A percentile compares a stretch with the other conserved stretches of the same genome.
These are phyloP conservation scores for Aethina tumida DNA, from an alignment of 1,140 invertebrate genomes.

Conservation along the genomic window DNA sequence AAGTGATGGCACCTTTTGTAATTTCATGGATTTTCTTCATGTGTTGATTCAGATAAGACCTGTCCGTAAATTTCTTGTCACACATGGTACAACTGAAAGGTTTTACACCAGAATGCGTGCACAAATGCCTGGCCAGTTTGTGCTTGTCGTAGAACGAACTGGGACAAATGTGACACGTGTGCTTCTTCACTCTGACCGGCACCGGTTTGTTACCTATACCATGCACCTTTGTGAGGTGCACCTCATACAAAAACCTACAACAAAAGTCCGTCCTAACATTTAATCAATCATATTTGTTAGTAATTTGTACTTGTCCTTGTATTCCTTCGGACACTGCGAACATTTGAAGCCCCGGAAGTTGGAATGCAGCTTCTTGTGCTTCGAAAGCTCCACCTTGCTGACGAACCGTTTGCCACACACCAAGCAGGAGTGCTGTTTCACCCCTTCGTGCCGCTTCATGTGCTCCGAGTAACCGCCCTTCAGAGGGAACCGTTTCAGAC, in stretches of 20 bases:
- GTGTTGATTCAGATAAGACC: slow-evolving; percentile 24
- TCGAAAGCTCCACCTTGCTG: slow-evolving; percentile 21
- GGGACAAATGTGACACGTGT: slow-evolving; percentile 24
- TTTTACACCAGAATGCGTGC: slow-evolving; percentile 59
- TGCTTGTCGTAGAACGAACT: slow-evolving; percentile 45
- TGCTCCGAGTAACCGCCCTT: slow-evolving; percentile 41
- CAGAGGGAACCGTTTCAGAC: slow-evolving; percentile 22
- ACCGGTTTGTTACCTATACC: slow-evolving; percentile 21
- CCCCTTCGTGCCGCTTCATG: slow-evolving; percentile 59
- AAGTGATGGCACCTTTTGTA: too few relatives aligned
- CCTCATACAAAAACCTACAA: too few relatives aligned
- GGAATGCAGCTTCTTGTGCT: slow-evolving; percentile 25
- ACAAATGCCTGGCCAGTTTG: slow-evolving; percentile 52
- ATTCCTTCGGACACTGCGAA: slow-evolving; percentile 26
- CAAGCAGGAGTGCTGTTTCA: slow-evolving; percentile 61
- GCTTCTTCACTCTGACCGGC: slow-evolving; percentile 19
- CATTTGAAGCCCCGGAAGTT: slow-evolving; percentile 24
- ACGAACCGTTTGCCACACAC: slow-evolving; percentile 63
- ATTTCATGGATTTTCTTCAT: slow-evolving; percentile 21
- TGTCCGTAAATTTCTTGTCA: slow-evolving; percentile 39
- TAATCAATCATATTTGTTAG: too few relatives aligned
- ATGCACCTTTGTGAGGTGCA: slow-evolving; percentile 25
- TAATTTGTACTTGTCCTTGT: slow-evolving; percentile 19
- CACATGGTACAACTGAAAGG: slow-evolving; percentile 55
- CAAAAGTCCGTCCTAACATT: too few relatives aligned